Evolutionary conservation across 2,113 vertebrate species (phyloP), one percentile per base, ranked within the genome.

Genomic region (Syngnathus floridae): DNA sequence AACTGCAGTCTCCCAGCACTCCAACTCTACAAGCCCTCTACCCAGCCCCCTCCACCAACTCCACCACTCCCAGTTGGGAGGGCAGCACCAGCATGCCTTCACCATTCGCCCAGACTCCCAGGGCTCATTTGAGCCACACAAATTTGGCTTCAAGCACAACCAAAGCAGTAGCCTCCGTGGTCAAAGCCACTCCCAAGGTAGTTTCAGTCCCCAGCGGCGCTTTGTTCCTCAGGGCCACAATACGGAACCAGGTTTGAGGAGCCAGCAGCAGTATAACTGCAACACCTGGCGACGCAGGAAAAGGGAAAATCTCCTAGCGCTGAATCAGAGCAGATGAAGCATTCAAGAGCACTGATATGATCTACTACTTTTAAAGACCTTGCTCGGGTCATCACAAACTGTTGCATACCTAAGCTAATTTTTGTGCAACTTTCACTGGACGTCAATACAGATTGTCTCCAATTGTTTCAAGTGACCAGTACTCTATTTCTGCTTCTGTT

Each of bases 281-380:
- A 92, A 85, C 36, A 90, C 90, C 77, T 95, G 93, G 92, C 88
- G 93, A 62, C 92, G 91, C 81, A 93, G 91, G 78, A 96, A 93
- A 79, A 88, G 91, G 86, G 94, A 95, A 72, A 91, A 81, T 74
- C 86, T 73, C 60, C 92, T 77, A 13, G 90, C 92, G 2, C 88
- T 93, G 62, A 93, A 92, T 84, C 92, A 94, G 81, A 94, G 92
- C 90, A 92, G 94, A 91, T 96, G 89, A 92, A 64, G 40, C 48
- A 16, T 16, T 19, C 21, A 41, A 65, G 26, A 31, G 54, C 38
- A 43, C 59, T 61, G n/a, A 61, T 41, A 43, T 59, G 16, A 45
- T 38, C 40, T 51, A 14, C 22, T 69, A 21, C 22, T 36, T 51
- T 60, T 74, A 16, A 63, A 67, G 38, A 22, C 51, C 56, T 65